Evolutionary conservation across 2,888 invertebrate genomes (phyloP).

Genomic region (Amiota minor): DNA sequence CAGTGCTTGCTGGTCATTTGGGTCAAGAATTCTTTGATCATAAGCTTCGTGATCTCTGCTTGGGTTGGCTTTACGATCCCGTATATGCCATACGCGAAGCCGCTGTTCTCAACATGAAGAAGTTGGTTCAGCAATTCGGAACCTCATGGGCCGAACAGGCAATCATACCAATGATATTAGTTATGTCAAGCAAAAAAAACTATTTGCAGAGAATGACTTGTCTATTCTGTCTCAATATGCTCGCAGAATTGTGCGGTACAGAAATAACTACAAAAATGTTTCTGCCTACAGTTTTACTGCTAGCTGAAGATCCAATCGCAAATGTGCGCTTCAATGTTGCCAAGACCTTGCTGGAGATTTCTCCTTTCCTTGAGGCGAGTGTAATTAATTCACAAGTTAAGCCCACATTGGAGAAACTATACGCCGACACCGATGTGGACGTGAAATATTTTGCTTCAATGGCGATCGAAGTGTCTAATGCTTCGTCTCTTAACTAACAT

Average conservation of each 20-base stretch:
- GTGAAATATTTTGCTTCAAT: constrained; percentile 99
- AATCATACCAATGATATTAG: constrained; percentile 95
- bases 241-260: constrained; percentile 92
- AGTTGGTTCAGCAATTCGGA: constrained; percentile 98
- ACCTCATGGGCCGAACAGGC: constrained; percentile 97
- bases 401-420: constrained; percentile 94
- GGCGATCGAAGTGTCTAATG: constrained; percentile 78
- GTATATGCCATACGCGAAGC: constrained; percentile 99
- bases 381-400: constrained; percentile 94
- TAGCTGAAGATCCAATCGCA: constrained; percentile 97
- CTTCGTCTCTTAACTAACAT: background rate
- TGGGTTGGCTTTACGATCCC: constrained; percentile 99
- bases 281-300: constrained; percentile 92
- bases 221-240: constrained; percentile 95
- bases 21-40: constrained; percentile 99
- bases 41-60: constrained; percentile 95
- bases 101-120: constrained; percentile 95
- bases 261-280: constrained; percentile 94
- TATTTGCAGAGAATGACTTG: constrained; percentile 98
- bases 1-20: constrained; percentile 95
- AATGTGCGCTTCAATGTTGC: constrained; percentile 99
- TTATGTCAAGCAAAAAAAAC: constrained; percentile 96
- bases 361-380: constrained; percentile 89
- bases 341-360: constrained; percentile 96
- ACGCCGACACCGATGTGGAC: constrained; percentile 94